These are phyloP conservation scores for Brienomyrus brachyistius DNA, from an alignment of 2,113 vertebrate species.

Conservation along the genomic window DNA sequence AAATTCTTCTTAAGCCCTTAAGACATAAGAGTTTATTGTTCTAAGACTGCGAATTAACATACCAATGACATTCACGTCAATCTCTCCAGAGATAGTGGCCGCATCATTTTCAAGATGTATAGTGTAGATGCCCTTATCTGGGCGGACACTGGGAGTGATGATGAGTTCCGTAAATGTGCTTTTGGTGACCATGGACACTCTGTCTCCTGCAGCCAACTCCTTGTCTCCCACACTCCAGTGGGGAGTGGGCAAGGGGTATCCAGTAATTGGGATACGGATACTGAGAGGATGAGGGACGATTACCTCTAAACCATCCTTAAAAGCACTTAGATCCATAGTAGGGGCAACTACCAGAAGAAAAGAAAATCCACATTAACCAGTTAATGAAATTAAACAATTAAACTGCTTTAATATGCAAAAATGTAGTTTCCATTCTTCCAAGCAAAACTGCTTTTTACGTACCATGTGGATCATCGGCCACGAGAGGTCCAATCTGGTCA, in stretches of 20 bases:
- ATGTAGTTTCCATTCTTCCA: neutral
- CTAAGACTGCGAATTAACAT: neutral
- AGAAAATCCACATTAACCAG: neutral
- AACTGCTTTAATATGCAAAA: neutral
- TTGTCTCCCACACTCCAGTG: conserved; percentile 83
- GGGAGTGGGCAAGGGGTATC: conserved; percentile 80
- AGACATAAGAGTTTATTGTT: neutral
- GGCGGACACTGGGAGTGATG: conserved; percentile 81
- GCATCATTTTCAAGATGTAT: conserved; percentile 80
- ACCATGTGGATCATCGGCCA: conserved; percentile 86
- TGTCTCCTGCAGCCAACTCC: conserved; percentile 66
- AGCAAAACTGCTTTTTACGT: conserved; percentile 31
- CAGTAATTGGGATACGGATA: conserved; percentile 82
- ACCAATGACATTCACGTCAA: conserved; percentile 73
- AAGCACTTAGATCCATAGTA: conserved; percentile 82
- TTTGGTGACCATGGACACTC: conserved; percentile 75
- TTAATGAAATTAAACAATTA: neutral
- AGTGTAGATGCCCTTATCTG: conserved; percentile 85
- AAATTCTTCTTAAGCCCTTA: neutral
- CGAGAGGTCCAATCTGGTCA: conserved; percentile 80
- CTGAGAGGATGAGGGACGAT: conserved; percentile 84
- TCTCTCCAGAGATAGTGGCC: conserved; percentile 79
- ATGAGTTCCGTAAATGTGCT: conserved; percentile 74
- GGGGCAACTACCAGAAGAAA: conserved; percentile 66
- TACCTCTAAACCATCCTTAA: conserved; percentile 89